Conservation (phyloP, 2,113 vertebrate genomes). For the Antidorcas marsupialis region DNA sequence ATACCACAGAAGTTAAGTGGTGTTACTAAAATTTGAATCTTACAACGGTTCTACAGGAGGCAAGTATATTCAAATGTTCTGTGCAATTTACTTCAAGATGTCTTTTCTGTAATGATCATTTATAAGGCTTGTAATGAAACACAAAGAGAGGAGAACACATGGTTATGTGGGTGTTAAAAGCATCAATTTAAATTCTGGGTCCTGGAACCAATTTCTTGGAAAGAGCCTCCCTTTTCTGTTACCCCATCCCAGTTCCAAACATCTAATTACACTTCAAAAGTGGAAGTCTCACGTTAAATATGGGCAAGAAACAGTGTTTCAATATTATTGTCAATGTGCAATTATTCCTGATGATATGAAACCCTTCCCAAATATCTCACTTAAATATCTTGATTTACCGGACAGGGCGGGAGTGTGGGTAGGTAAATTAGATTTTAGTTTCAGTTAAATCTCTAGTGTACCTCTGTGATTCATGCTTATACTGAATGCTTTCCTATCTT, state of each 20-base stretch:
- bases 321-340: neutral
- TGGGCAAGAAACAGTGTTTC: neutral
- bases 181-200: neutral
- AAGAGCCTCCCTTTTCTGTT: neutral
- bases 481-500: neutral
- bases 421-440: neutral
- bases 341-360: neutral
- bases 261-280: neutral
- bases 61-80: neutral
- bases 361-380: neutral
- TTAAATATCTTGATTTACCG: neutral
- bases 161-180: neutral
- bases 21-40: conserved; percentile 45
- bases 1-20: conserved; percentile 20
- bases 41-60: neutral
- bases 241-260: neutral
- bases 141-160: neutral
- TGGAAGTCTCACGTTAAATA: neutral
- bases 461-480: accelerated
- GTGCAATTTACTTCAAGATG: conserved; percentile 26
- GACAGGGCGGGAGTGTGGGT: too few relatives aligned
- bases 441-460: neutral
- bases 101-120: conserved; percentile 52
- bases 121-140: conserved; percentile 43
- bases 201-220: neutral